A percentile compares a stretch with the other conserved stretches of the same genome.
Conservation (phyloP, 2,113 vertebrate species). For the Triplophysa dalaica region DNA sequence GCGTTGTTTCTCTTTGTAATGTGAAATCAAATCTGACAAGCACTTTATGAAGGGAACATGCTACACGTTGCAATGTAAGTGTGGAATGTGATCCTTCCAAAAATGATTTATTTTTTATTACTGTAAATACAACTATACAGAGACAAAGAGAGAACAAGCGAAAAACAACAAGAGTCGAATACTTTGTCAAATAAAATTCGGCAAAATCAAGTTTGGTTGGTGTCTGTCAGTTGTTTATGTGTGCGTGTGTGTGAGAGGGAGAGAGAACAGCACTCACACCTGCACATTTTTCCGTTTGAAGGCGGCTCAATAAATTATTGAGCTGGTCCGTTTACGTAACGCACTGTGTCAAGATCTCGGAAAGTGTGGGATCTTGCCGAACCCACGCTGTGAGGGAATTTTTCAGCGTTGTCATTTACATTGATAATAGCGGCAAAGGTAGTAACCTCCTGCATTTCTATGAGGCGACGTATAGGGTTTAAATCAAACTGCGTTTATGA, state of each 20-base stretch:
- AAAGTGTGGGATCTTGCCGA: conserved; percentile 12
- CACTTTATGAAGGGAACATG: conserved; percentile 63
- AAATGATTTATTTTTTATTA: conserved; percentile 82
- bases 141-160: conserved; percentile 65
- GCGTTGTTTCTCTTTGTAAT: conserved; percentile 52
- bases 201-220: conserved; percentile 32
- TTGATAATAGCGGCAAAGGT: no score
- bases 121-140: conserved; percentile 69
- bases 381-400: conserved; percentile 18
- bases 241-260: not conserved
- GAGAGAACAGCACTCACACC: not conserved
- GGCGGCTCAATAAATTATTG: conserved; percentile 49
- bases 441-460: no score
- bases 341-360: not conserved
- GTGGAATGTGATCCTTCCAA: conserved; percentile 75
- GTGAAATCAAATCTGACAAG: conserved; percentile 56
- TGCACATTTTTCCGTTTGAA: conserved; percentile 5
- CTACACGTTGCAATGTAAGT: conserved; percentile 65
- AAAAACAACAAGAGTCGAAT: conserved; percentile 47
- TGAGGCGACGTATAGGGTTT: no score
- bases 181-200: conserved; percentile 60
- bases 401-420: no score
- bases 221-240: conserved; percentile 2
- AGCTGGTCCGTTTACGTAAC: conserved; percentile 43
- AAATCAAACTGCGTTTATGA: no score